phyloP scores from a whole-genome alignment of 2,113 vertebrate genomes.

The Riparia riparia region DNA sequence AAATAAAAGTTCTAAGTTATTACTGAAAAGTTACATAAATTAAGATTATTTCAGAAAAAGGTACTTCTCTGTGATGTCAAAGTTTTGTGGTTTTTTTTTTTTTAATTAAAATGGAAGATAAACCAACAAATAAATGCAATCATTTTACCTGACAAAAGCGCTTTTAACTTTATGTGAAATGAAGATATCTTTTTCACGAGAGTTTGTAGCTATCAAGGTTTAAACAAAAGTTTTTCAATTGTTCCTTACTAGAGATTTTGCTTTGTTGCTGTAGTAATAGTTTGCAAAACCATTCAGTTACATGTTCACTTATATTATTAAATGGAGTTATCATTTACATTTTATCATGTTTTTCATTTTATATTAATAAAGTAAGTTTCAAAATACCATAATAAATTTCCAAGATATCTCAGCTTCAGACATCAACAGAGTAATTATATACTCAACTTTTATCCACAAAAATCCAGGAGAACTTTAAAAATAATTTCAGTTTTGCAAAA shows the following conservation, averaged over 20 bases:
- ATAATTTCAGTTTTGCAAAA: neutral
- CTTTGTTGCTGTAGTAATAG: neutral
- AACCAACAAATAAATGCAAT: neutral
- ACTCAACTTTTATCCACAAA: neutral
- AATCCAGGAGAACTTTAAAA: neutral
- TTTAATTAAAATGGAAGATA: neutral
- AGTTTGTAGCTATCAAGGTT: neutral
- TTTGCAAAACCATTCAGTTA: neutral
- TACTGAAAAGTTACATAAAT: neutral
- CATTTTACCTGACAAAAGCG: neutral
- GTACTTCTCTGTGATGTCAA: neutral
- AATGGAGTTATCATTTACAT: neutral
- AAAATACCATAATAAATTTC: neutral
- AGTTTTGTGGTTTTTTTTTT: fast-evolving
- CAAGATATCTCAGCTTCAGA: neutral
- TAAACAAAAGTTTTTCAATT: fast-evolving
- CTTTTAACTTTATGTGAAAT: neutral
- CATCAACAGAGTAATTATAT: neutral
- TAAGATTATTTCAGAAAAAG: neutral
- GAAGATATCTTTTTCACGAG: neutral
- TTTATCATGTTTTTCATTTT: neutral
- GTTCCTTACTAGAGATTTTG: neutral
- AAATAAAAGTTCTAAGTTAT: neutral
- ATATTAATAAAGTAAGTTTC: neutral
- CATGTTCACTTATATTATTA: neutral